Evolutionary conservation across 2,797 vertebrate genomes (phyloP).

Genomic region (Paramormyrops hopkinsi): DNA sequence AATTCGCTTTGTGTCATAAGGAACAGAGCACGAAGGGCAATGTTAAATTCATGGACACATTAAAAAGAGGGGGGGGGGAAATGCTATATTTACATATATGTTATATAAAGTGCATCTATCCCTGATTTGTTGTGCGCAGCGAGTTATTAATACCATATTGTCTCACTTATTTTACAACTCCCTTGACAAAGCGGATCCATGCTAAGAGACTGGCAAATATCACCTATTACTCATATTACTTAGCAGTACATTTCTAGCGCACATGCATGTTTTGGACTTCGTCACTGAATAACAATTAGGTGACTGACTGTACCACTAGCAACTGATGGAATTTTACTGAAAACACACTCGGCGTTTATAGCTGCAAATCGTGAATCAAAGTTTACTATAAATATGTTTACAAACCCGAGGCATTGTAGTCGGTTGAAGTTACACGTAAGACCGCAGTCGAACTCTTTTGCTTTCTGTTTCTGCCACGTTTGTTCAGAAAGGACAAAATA

Average conservation of each 20-base stretch:
- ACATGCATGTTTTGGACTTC: constrained; percentile 66
- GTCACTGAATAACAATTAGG: constrained; percentile 73
- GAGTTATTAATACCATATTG: constrained; percentile 51
- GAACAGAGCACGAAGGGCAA: neutral
- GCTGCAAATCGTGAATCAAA: constrained; percentile 51
- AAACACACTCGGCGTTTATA: constrained; percentile 65
- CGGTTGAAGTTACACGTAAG: constrained; percentile 36
- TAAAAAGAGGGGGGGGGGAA: neutral
- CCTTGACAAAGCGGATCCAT: constrained; percentile 53
- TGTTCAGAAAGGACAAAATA: neutral
- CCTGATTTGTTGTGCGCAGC: constrained; percentile 45
- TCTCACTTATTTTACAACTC: constrained; percentile 54
- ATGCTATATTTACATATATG: neutral
- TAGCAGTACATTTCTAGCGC: constrained; percentile 67
- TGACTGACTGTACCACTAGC: constrained; percentile 66
- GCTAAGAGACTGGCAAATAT: constrained; percentile 61
- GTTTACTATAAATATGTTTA: constrained; percentile 44
- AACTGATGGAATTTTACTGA: constrained; percentile 77
- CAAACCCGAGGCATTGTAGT: constrained; percentile 26
- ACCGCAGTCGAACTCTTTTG: neutral
- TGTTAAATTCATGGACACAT: neutral
- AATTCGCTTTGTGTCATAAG: neutral
- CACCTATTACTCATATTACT: constrained; percentile 74
- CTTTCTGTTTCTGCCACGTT: neutral
- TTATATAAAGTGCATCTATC: neutral